A percentile compares a stretch with the other conserved stretches of the same genome.
phyloP scores from a whole-genome alignment of 2,888 invertebrate genomes.

The Zelleria hepariella region DNA sequence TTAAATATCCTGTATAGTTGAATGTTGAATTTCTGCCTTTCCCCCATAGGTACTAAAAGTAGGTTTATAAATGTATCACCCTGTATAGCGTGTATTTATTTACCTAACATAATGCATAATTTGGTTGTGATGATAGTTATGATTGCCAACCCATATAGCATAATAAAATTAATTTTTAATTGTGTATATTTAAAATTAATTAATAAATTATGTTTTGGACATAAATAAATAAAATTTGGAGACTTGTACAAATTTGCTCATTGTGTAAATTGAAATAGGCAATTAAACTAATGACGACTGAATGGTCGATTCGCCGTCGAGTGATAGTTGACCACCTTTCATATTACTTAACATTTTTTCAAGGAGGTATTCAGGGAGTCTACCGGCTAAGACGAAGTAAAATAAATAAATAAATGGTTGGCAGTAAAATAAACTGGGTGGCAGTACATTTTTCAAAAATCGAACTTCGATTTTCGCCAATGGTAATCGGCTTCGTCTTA shows the following conservation, averaged over 20 bases:
- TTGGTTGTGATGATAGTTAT: conserved; percentile 69
- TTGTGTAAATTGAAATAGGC: conserved; percentile 42
- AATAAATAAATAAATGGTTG: too few relatives aligned
- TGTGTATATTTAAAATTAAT: conserved; percentile 48
- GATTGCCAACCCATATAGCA: conserved; percentile 64
- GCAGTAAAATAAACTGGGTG: not conserved
- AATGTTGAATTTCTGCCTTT: conserved; percentile 32
- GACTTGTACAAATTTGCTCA: conserved; percentile 71
- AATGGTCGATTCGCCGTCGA: conserved; percentile 62
- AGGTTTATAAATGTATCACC: conserved; percentile 5
- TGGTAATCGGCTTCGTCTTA: too few relatives aligned
- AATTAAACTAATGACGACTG: conserved; percentile 47
- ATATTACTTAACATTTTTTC: too few relatives aligned
- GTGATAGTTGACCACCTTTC: conserved; percentile 38
- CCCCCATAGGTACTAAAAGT: conserved; percentile 15
- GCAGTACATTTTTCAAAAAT: too few relatives aligned
- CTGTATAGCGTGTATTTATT: not conserved
- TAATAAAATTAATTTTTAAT: conserved; percentile 27
- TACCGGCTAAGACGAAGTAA: too few relatives aligned
- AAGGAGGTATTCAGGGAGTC: too few relatives aligned
- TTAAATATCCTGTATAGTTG: conserved; percentile 28
- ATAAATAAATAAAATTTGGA: conserved; percentile 47
- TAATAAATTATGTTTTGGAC: conserved; percentile 30
- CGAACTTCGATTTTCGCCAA: too few relatives aligned
- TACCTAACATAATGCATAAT: conserved; percentile 35